Base-by-base conservation (phyloP, 2,888 invertebrate species). In the Zonitis immaculata region DNA sequence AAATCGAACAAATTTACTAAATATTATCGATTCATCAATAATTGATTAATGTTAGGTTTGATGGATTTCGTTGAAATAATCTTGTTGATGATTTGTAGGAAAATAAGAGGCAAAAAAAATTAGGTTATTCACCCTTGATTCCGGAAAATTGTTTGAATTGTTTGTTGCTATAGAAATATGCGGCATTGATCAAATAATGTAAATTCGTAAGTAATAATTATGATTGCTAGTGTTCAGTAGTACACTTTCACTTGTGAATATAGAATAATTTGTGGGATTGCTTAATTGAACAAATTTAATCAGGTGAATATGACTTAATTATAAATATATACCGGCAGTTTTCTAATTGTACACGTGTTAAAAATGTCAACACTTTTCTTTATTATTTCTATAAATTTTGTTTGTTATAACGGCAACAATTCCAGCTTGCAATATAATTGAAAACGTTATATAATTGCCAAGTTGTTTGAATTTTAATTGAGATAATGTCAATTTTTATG, bases 181-280 rank as follows among this genome's bases (percentile, higher is more conserved):
- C 63, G 50, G 50, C 62, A 73, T 73, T 72, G 73, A 73, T 72
- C 71, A 71, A 71, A 72, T 68, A 35, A 16, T 8, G 16, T 8
- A 64, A 66, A 67, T 35, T 35, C 7, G 9, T 35, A 18, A 27
- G 67, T 69, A 64, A 58, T 54, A 59, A n/a, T n/a, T 58, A 39
- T 44, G 44, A 49, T 48, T 51, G 42, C 42, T 30, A 45, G 44
- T 45, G 46, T 50, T 50, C 54, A 47, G 27, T 48, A 47, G 27
- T 48, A 47, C 55, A 55, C 55, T 55, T 51, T 55, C 51, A 51
- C 51, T 55, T 32, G 18, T 43, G 11, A 25, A 20, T 30, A 30
- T 25, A 32, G 14, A 30, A 27, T 20, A 27, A 49, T 4, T 42
- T 20, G 11, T 9, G 11, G 22, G 39, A 47, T 43, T 42, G 20